Evolutionary conservation across 2,797 vertebrate genomes (phyloP), one percentile per base, ranked within the genome.

Genomic region (Fundulus diaphanus): DNA sequence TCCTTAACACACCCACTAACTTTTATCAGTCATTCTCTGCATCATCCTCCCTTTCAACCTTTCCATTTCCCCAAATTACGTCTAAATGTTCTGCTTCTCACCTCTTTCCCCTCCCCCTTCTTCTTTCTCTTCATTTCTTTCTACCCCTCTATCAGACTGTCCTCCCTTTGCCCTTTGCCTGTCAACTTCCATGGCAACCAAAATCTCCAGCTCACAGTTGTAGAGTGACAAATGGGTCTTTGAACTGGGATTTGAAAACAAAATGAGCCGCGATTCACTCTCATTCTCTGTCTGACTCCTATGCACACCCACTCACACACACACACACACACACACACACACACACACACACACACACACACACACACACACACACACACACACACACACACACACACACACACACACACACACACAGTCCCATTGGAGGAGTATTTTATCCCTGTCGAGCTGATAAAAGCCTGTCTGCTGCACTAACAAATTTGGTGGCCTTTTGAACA

Each of bases 401-500:
- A 24, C 68, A 69, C 68, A 59, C 74, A 33, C 68, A 51, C 42
- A 57, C 68, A 76, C 77, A 73, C 59, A 66, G 54, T 63, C 37
- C 68, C 65, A 52, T 12, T 59, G 73, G 76, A 78, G 80, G 67
- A 80, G 77, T 33, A n/a, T 7, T 74, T 68, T 4, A 68, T 88
- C 67, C 42, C 77, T 0, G 42, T 80, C 76, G 42, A 37, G 74
- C 88, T 87, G 88, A 90, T 91, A 87, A 86, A 82, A 85, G 86
- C 52, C 87, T 63, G 83, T 90, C 90, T 82, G 49, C 82, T 81
- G 52, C 31, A 22, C 40, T 82, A 77, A 92, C 86, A 74, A 59
- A 91, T 87, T 73, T 42, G 4, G 68, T 81, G 88, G 81, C 90
- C 90, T 91, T 89, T 80, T 78, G 88, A 84, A 77, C 79, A 67